These are phyloP conservation scores for Penaeus monodon DNA, from an alignment of 2,888 invertebrate species.

Conservation along the genomic window DNA sequence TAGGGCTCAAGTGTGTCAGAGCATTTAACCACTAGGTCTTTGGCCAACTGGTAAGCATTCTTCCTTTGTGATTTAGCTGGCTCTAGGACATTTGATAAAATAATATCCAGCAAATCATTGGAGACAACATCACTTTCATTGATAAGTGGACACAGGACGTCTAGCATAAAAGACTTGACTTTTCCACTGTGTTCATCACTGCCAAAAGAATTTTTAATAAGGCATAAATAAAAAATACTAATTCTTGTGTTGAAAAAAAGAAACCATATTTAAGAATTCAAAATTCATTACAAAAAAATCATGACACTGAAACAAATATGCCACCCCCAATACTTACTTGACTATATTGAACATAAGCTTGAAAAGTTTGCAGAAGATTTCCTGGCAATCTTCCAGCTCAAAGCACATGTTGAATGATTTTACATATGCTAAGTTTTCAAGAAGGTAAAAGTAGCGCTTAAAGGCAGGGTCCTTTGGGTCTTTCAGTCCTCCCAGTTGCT, in stretches of 20 bases:
- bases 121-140: slow-evolving; percentile 96
- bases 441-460: slow-evolving; percentile 95
- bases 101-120: slow-evolving; percentile 92
- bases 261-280: background rate
- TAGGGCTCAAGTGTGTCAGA: slow-evolving; percentile 93
- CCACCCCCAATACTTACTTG: slow-evolving; percentile 78
- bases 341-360: slow-evolving; percentile 95
- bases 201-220: slow-evolving; percentile 51
- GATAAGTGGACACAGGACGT: slow-evolving; percentile 92
- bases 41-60: slow-evolving; percentile 89
- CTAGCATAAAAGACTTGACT: slow-evolving; percentile 96
- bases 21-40: slow-evolving; percentile 91
- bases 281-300: background rate
- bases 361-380: slow-evolving; percentile 94
- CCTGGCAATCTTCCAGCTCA: slow-evolving; percentile 96
- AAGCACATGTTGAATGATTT: slow-evolving; percentile 99
- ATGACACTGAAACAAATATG: background rate
- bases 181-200: slow-evolving; percentile 96
- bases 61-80: slow-evolving; percentile 91
- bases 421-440: slow-evolving; percentile 96
- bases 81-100: slow-evolving; percentile 93
- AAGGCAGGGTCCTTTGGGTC: slow-evolving; percentile 98
- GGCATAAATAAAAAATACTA: background rate
- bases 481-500: slow-evolving; percentile 90
- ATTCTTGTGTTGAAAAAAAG: background rate